Conservation (phyloP, 2,888 invertebrate genomes). For the Ochlodes sylvanus region DNA sequence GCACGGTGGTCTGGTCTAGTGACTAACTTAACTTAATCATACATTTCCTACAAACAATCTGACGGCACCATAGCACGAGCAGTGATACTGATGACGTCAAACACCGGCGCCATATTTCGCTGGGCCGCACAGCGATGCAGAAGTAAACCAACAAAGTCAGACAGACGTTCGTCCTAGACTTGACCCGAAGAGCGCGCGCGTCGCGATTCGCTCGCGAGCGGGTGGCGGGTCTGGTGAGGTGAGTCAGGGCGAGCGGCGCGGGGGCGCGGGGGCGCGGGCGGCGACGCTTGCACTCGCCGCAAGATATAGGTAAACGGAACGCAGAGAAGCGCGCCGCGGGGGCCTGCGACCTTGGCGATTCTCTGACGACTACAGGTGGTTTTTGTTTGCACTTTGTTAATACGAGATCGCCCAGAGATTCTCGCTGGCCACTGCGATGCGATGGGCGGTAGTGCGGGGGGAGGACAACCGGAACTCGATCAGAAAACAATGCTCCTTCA, state of each 20-base stretch:
- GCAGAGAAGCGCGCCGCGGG: conserved; percentile 73
- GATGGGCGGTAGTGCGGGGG: conserved; percentile 54
- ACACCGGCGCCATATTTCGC: conserved; percentile 10
- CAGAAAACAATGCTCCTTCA: conserved; percentile 60
- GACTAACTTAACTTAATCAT: too few relatives aligned
- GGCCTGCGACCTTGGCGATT: conserved; percentile 81
- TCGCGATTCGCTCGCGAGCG: conserved; percentile 42
- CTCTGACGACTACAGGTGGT: conserved; percentile 83
- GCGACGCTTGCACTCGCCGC: conserved; percentile 75
- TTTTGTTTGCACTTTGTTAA: conserved; percentile 74
- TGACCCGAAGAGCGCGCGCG: conserved; percentile 56
- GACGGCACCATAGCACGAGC: conserved; percentile 4
- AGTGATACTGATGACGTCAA: conserved; percentile 29
- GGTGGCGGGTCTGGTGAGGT: conserved; percentile 55
- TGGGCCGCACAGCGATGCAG: conserved; percentile 37
- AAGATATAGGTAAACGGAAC: conserved; percentile 84
- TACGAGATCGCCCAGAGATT: conserved; percentile 67
- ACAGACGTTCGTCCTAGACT: conserved; percentile 65
- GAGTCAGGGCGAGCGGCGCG: conserved; percentile 69
- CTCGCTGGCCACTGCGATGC: conserved; percentile 56
- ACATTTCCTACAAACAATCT: not conserved
- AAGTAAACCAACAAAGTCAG: conserved; percentile 51
- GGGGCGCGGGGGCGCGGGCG: conserved; percentile 58
- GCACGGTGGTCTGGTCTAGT: too few relatives aligned
- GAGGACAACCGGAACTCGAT: conserved; percentile 68